These are phyloP conservation scores for Sussaba pulchella DNA, from an alignment of 2,888 invertebrate species.

Conservation along the genomic window DNA sequence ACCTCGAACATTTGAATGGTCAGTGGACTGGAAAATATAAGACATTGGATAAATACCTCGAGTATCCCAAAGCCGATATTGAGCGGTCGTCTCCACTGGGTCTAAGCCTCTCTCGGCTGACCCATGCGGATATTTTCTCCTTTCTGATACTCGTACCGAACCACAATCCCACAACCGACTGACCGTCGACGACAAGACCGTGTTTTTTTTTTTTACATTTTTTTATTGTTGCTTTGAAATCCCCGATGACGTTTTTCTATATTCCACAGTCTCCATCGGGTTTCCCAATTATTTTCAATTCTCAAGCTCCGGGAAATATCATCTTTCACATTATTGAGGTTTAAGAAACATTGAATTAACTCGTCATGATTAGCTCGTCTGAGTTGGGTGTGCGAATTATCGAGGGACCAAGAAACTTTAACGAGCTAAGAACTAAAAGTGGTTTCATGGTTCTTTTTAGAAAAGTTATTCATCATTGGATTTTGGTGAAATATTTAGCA, in stretches of 20 bases:
- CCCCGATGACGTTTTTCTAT: slow-evolving; percentile 59
- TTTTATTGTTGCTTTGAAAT: slow-evolving; percentile 68
- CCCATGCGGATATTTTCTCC: slow-evolving; percentile 84
- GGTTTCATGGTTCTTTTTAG: too few species aligned
- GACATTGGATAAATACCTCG: slow-evolving; percentile 83
- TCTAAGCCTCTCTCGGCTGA: slow-evolving; percentile 84
- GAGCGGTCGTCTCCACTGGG: slow-evolving; percentile 79
- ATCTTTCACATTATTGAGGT: slow-evolving; percentile 45
- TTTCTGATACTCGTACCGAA: slow-evolving; percentile 58
- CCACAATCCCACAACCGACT: slow-evolving; percentile 30
- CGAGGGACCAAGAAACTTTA: too few species aligned
- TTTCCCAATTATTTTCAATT: slow-evolving; percentile 61
- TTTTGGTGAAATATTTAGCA: too few species aligned
- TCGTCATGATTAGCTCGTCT: too few species aligned
- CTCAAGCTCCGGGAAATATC: slow-evolving; percentile 34
- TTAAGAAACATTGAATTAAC: background rate
- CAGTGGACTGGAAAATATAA: slow-evolving; percentile 81
- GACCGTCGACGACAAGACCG: slow-evolving; percentile 46
- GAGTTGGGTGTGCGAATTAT: too few species aligned
- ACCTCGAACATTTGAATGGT: slow-evolving; percentile 69
- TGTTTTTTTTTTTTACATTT: too few species aligned
- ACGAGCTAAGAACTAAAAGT: too few species aligned
- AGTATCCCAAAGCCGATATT: slow-evolving; percentile 84
- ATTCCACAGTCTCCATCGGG: slow-evolving; percentile 38
- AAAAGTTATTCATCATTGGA: too few species aligned